Base-by-base conservation (phyloP, 1,140 invertebrate genomes). In the Drosophila arizonae region DNA sequence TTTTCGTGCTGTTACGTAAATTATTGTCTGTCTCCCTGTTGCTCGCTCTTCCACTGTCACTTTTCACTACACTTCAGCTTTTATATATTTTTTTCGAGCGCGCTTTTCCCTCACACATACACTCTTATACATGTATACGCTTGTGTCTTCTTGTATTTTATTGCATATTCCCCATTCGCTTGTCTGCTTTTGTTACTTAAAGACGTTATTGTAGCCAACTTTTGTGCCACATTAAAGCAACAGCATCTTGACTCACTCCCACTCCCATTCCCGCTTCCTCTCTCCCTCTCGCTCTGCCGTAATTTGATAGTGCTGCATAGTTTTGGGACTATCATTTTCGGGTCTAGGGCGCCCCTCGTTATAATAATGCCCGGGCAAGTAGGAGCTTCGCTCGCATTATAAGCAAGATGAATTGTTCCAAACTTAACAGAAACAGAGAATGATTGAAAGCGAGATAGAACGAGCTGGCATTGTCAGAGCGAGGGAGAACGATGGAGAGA, bases 341-440 rank as follows among this genome's bases (percentile, higher is more conserved):
- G 43, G 50, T 46, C 36, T 76, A 6, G 51, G 69, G 73, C 46
- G 54, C 79, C 57, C 69, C 73, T 80, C 79, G 51, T 65, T 71
- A 70, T 76, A 54, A 84, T 84, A 84, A 85, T 86, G 82, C 73
- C 41, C 55, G 78, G 60, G 77, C 80, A 58, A 80, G 75, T 77
- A 48, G 57, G 26, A 77, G 78, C 64, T 70, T 51, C 33, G 17
- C 56, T 78, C 67, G 68, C 72, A 67, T 75, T 87, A 82, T 87
- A 87, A 87, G 82, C 82, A 87, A 87, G 82, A 87, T 82, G 84
- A 82, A 87, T 86, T 82, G 82, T 87, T 65, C 64, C 61, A 24
- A 48, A 65, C 56, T 54, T 46, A 60, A 73, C 41, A 54, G 57
- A 48, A 33, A 36, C 50, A 26, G 41, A 55, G 48, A 33, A 63